Base-by-base conservation (phyloP, 1,140 invertebrate species). In the Drosophila sechellia region DNA sequence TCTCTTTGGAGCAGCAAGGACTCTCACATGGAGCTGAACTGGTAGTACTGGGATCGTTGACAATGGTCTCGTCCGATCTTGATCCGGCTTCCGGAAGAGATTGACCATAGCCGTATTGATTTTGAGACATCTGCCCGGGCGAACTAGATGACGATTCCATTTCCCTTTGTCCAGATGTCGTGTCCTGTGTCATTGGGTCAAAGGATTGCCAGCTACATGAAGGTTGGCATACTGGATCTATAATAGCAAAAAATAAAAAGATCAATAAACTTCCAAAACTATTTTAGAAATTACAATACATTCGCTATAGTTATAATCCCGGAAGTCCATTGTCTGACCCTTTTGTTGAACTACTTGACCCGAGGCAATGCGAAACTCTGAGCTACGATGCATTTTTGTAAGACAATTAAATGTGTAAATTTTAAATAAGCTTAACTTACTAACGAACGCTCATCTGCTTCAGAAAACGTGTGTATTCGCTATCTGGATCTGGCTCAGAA, bases 1-100 rank as follows among this genome's bases (percentile, higher is more conserved):
- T 42, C n/a, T 40, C 54, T 11, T 17, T 17, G n/a, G 54, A 13
- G 22, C 49, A 73, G 13, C 25, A 20, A 4, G 46, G 8, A 15
- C 1, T 27, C 4, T 52, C 25, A 27, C 11, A 3, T 12, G 27
- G 4, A 5, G 17, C 8, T 2, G 27, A 10, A 2, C 31, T 8
- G 4, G 45, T 5, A 13, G 11, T 10, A 5, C 15, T 52, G 5
- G 60, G 48, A 8, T 6, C 15, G 10, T 75, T 75, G 17, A 46
- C 66, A n/a, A 70, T 56, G 1, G 66, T 70, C 20, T 74, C 70
- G 20, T 64, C 17, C 25, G 70, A 70, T 4, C 0, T n/a, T 0
- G 52, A 55, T 6, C 31, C 17, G 2, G 20, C 4, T 2, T 13
- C 34, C 5, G 39, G 37, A 3, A 52, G 58, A 6, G 53, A 5